Evolutionary conservation across 2,888 invertebrate species (phyloP).

Genomic region (Calameuta filiformis): DNA sequence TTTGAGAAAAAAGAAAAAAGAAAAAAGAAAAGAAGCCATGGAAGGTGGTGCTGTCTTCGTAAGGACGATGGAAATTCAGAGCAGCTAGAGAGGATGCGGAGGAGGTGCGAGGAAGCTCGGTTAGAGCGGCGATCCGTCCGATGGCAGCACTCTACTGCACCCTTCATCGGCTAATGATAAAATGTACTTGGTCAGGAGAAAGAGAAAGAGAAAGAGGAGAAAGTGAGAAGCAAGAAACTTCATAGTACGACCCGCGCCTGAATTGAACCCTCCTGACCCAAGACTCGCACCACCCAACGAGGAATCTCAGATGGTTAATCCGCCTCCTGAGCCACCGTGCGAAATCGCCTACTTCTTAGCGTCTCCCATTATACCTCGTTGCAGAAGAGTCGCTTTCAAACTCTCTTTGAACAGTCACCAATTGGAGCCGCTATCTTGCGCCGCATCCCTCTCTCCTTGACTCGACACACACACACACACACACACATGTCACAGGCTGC

Average conservation of each 20-base stretch:
- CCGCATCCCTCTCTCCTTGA: background rate
- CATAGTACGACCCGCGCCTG: too few species aligned
- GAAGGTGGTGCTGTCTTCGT: too few species aligned
- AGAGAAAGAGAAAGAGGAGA: too few species aligned
- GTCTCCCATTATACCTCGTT: background rate
- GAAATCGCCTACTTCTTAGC: background rate
- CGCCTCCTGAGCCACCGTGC: background rate
- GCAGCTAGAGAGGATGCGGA: too few species aligned
- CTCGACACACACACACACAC: too few species aligned
- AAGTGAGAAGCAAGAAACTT: too few species aligned
- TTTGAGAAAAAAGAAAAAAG: too few species aligned
- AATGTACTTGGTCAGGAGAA: background rate
- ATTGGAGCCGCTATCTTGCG: background rate
- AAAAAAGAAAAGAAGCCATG: too few species aligned
- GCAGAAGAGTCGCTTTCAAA: background rate
- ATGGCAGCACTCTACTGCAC: slow-evolving; percentile 5
- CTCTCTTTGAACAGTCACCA: background rate
- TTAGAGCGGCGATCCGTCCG: background rate
- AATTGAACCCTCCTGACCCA: too few species aligned
- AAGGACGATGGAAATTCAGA: too few species aligned
- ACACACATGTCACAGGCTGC: too few species aligned
- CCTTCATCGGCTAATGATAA: background rate
- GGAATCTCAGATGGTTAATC: background rate
- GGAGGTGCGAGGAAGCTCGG: background rate
- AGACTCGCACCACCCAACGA: background rate